These are phyloP conservation scores for Drosophila dives DNA, from an alignment of 2,888 invertebrate species.

Conservation along the genomic window DNA sequence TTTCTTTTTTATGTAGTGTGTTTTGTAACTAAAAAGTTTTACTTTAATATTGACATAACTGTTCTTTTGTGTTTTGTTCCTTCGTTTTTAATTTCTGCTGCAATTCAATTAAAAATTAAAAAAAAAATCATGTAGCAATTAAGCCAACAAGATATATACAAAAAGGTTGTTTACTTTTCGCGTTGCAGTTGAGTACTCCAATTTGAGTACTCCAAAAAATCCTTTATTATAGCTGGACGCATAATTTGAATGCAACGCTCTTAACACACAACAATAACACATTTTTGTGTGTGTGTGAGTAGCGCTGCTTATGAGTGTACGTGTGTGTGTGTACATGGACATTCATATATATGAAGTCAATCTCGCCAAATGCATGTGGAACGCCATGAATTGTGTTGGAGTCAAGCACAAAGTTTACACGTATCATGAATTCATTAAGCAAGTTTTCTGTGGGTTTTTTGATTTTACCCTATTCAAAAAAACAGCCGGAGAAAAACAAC, in stretches of 20 bases:
- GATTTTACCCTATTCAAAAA: constrained; percentile 23
- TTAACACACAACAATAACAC: constrained; percentile 4
- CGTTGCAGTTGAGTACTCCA: constrained; percentile 28
- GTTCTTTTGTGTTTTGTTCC: constrained; percentile 27
- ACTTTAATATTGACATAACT: constrained; percentile 30
- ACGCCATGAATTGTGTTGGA: constrained; percentile 16
- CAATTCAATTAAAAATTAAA: constrained; percentile 25
- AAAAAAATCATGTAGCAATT: constrained; percentile 43
- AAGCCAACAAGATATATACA: constrained; percentile 41
- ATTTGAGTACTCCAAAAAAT: constrained; percentile 1
- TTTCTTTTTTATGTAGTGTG: constrained; percentile 27
- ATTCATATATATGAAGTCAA: background rate
- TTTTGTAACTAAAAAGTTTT: constrained; percentile 56
- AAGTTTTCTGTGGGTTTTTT: constrained; percentile 38
- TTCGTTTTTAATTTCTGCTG: constrained; percentile 22
- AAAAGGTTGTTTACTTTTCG: constrained; percentile 74
- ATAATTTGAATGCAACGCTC: constrained; percentile 20
- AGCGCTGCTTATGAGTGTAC: background rate
- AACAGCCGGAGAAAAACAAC: constrained; percentile 54
- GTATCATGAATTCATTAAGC: constrained; percentile 18
- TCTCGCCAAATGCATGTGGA: background rate
- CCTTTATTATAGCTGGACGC: constrained; percentile 26
- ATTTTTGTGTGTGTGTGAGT: background rate
- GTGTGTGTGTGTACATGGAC: background rate
- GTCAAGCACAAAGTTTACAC: background rate